phyloP scores from a whole-genome alignment of 1,140 invertebrate genomes.

The Cotesia typhae region DNA sequence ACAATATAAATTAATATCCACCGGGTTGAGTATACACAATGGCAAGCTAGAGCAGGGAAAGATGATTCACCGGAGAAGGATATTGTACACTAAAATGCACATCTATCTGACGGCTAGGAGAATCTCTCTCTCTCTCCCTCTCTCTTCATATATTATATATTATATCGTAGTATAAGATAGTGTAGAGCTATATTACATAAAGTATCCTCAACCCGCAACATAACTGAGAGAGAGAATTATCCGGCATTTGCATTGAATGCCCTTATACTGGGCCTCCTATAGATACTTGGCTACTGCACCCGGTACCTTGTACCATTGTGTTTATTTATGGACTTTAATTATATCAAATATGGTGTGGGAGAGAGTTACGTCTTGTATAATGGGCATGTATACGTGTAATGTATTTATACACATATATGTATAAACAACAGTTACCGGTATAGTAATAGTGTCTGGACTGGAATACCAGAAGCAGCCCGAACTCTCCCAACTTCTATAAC shows the following conservation, averaged over 20 bases:
- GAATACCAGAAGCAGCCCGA: slow-evolving; percentile 5
- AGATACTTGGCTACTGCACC: slow-evolving; percentile 41
- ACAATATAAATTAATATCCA: background rate
- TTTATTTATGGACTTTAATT: slow-evolving; percentile 49
- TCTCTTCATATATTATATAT: too few species aligned
- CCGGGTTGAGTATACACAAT: background rate
- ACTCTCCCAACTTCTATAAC: slow-evolving; percentile 3
- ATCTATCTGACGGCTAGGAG: slow-evolving; percentile 15
- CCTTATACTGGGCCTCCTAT: slow-evolving; percentile 39
- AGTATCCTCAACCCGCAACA: background rate
- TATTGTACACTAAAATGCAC: slow-evolving; percentile 1
- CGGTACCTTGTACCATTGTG: slow-evolving; percentile 47
- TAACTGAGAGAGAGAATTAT: slow-evolving; percentile 27
- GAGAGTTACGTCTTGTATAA: slow-evolving; percentile 43
- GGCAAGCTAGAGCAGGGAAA: background rate
- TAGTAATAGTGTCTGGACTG: background rate
- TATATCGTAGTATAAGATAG: too few species aligned
- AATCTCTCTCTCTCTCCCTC: background rate
- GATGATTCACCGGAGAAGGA: slow-evolving; percentile 4
- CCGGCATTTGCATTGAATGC: slow-evolving; percentile 46
- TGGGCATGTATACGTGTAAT: slow-evolving; percentile 35
- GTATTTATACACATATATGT: slow-evolving; percentile 1
- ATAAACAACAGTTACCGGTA: slow-evolving; percentile 39
- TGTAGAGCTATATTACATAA: background rate
- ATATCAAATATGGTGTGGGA: slow-evolving; percentile 48